Base-by-base conservation (phyloP, 2,888 invertebrate species). In the Steinernema scapterisci region DNA sequence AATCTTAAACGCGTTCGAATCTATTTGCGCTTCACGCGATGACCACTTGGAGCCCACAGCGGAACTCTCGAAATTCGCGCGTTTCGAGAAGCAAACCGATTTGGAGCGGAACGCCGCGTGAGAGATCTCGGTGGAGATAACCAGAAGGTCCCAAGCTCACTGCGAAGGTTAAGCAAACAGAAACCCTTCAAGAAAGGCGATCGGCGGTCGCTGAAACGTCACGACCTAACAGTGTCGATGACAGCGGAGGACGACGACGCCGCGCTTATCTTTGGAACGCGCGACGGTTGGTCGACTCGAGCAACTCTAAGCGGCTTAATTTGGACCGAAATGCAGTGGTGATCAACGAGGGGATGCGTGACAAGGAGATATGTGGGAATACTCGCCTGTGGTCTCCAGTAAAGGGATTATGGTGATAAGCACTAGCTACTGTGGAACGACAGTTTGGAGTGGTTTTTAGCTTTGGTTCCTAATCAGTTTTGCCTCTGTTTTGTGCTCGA, bases 91-190 rank as follows among this genome's bases (percentile, higher is more conserved):
- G 48, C 13, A 16, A 13, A 48, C 48, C 19, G 48, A 48, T 16
- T 48, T 19, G 48, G 48, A 48, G 13, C 16, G 3, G 48, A 48
- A 48, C 48, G 48, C 3, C 3, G 48, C 48, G 3, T 16, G 48
- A 5, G 48, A 48, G 48, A 16, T 48, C 19, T 19, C 19, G 48
- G 48, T 44, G 45, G 48, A 48, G n/a, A 48, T 16, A 48, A 19
- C 6, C 48, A 19, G 16, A 63, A 31, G 31, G 52, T 21, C 11
- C 52, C 52, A 21, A 23, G 52, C 21, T 23, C 52, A 3, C 23
- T 19, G 19, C 63, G 31, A 63, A 63, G 63, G 63, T 63, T 63
- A 63, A 63, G n/a, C 63, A 63, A 63, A 63, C 63, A 63, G 27
- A 13, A 54, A 11, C 2, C 25, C 25, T 54, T 21, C 38, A 38